Conservation (phyloP, 2,888 invertebrate species). For the Drosophila colorata region DNA sequence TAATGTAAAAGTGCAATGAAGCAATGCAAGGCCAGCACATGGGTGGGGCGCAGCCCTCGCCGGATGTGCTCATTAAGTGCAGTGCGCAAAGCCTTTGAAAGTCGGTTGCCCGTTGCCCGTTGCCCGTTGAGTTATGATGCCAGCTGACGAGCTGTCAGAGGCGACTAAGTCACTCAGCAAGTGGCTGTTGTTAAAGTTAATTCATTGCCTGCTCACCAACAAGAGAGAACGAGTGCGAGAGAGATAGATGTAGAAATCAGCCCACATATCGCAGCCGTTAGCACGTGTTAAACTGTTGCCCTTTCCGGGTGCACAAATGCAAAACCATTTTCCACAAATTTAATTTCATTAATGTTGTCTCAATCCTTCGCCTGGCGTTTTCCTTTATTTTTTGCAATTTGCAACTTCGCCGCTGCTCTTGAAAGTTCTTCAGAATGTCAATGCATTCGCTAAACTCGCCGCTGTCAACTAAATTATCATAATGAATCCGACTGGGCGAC, state of each 20-base stretch:
- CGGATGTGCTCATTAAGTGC: slow-evolving; percentile 79
- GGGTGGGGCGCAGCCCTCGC: slow-evolving; percentile 31
- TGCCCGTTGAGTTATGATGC: slow-evolving; percentile 74
- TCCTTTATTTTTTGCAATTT: slow-evolving; percentile 15
- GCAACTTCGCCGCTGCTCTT: slow-evolving; percentile 49
- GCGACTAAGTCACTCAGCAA: slow-evolving; percentile 38
- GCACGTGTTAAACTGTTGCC: slow-evolving; percentile 50
- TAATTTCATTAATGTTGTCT: slow-evolving; percentile 69
- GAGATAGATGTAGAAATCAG: slow-evolving; percentile 17
- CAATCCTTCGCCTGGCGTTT: slow-evolving; percentile 32
- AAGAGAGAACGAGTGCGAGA: no score
- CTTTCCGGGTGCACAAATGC: slow-evolving; percentile 20
- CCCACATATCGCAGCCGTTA: slow-evolving; percentile 45
- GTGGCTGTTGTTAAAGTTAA: no score
- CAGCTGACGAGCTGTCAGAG: slow-evolving; percentile 79
- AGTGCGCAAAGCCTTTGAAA: slow-evolving; percentile 60
- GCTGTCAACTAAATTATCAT: slow-evolving; percentile 76
- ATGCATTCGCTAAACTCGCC: slow-evolving; percentile 52
- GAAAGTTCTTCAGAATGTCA: slow-evolving; percentile 76
- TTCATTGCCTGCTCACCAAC: slow-evolving; percentile 40
- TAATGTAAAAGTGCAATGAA: slow-evolving; percentile 80
- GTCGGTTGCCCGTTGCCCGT: slow-evolving; percentile 8
- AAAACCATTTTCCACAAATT: slow-evolving; percentile 73
- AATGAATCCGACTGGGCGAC: slow-evolving; percentile 75
- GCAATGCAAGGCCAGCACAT: slow-evolving; percentile 66